phyloP scores from a whole-genome alignment of 2,888 invertebrate species.

The Phortica magna region DNA sequence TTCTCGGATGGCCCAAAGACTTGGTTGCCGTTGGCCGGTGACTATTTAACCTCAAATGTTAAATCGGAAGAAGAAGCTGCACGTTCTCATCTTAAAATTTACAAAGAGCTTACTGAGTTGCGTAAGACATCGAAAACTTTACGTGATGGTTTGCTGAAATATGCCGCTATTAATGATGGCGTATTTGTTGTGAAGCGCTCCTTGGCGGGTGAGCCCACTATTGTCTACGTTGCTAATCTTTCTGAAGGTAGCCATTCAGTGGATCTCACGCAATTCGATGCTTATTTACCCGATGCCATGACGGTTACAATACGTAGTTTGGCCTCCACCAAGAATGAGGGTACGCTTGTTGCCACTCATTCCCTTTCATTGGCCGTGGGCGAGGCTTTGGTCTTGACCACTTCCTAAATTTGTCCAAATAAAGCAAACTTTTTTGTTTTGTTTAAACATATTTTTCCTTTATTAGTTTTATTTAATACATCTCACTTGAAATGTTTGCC shows the following conservation, averaged over 20 bases:
- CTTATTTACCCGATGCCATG: slow-evolving; percentile 49
- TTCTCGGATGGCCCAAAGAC: slow-evolving; percentile 65
- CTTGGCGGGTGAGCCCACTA: slow-evolving; percentile 42
- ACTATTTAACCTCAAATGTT: slow-evolving; percentile 81
- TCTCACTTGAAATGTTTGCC: slow-evolving; percentile 4
- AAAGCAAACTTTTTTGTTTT: slow-evolving; percentile 22
- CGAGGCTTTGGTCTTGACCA: slow-evolving; percentile 27
- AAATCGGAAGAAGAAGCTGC: slow-evolving; percentile 75
- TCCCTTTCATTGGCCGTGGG: slow-evolving; percentile 17
- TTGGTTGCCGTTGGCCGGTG: slow-evolving; percentile 77
- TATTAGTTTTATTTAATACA: slow-evolving; percentile 20
- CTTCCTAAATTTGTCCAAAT: slow-evolving; percentile 15
- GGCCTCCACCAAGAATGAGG: slow-evolving; percentile 48
- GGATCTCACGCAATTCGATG: slow-evolving; percentile 58
- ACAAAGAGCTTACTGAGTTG: slow-evolving; percentile 79
- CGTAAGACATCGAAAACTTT: slow-evolving; percentile 59
- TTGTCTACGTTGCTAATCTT: slow-evolving; percentile 56
- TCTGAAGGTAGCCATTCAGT: slow-evolving; percentile 49
- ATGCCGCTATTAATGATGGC: slow-evolving; percentile 55
- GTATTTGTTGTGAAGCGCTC: slow-evolving; percentile 61
- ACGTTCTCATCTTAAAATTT: slow-evolving; percentile 81
- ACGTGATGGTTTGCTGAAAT: slow-evolving; percentile 57
- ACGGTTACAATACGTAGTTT: slow-evolving; percentile 53
- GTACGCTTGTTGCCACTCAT: background rate
- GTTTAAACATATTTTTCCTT: slow-evolving; percentile 26